Percentiles rank a stretch among this genome's conserved stretches.
These are phyloP conservation scores for Syrista parreyssii DNA, from an alignment of 2,888 invertebrate species.

Conservation along the genomic window DNA sequence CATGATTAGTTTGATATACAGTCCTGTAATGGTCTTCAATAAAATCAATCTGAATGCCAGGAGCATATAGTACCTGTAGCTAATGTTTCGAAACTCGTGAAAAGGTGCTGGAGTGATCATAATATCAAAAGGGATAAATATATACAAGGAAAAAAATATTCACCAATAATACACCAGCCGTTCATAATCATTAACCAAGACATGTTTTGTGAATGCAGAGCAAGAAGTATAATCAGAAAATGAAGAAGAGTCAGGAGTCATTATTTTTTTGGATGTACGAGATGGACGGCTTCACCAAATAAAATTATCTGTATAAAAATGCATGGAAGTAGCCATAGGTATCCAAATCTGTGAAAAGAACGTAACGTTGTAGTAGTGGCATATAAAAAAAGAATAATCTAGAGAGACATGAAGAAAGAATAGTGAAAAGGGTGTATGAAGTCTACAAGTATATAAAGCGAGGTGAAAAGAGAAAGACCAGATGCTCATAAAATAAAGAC, in stretches of 20 bases:
- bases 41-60: neutral
- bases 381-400: neutral
- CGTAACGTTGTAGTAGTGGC: neutral
- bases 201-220: neutral
- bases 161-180: neutral
- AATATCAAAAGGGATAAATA: neutral
- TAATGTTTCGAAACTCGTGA: no score
- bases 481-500: constrained; percentile 1
- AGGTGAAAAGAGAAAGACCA: neutral
- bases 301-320: constrained; percentile 3
- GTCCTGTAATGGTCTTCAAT: neutral
- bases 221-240: neutral
- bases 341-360: neutral
- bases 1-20: neutral
- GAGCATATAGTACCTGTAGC: neutral
- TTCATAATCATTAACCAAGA: neutral
- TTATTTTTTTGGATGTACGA: neutral
- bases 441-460: neutral
- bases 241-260: neutral
- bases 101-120: neutral
- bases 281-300: neutral
- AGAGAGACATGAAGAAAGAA: neutral
- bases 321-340: neutral
- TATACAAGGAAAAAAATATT: neutral
- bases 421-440: neutral